These are phyloP conservation scores for Lepidothrix coronata DNA, from an alignment of 2,113 vertebrate genomes.

Conservation along the genomic window DNA sequence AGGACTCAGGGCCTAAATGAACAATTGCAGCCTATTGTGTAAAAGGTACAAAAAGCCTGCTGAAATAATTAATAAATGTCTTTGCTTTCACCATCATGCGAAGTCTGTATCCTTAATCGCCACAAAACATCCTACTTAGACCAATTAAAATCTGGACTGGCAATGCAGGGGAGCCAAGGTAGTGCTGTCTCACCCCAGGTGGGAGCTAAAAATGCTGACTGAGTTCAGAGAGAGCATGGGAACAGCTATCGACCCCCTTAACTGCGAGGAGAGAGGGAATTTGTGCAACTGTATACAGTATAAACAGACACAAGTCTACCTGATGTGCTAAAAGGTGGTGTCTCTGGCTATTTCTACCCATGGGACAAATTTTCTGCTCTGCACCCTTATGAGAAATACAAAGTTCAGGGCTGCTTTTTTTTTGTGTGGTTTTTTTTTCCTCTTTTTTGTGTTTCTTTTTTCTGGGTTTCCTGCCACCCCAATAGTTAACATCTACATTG, in stretches of 20 bases:
- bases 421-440: background rate
- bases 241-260: background rate
- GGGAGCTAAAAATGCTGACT: background rate
- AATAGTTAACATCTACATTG: background rate
- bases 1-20: too few relatives aligned
- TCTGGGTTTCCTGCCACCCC: background rate
- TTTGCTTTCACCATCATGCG: too few relatives aligned
- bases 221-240: background rate
- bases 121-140: background rate
- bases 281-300: background rate
- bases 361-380: background rate
- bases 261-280: background rate
- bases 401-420: background rate
- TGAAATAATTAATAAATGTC: too few relatives aligned
- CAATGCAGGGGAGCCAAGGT: background rate
- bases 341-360: background rate
- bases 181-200: background rate
- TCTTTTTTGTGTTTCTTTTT: background rate
- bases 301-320: background rate
- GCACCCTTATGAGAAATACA: background rate
- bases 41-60: too few relatives aligned
- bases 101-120: too few relatives aligned
- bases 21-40: too few relatives aligned
- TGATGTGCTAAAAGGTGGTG: background rate
- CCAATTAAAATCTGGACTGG: background rate